A percentile compares a stretch with the other conserved stretches of the same genome.
These are phyloP conservation scores for Syngnathus typhle DNA, from an alignment of 2,113 vertebrate species.

Conservation along the genomic window DNA sequence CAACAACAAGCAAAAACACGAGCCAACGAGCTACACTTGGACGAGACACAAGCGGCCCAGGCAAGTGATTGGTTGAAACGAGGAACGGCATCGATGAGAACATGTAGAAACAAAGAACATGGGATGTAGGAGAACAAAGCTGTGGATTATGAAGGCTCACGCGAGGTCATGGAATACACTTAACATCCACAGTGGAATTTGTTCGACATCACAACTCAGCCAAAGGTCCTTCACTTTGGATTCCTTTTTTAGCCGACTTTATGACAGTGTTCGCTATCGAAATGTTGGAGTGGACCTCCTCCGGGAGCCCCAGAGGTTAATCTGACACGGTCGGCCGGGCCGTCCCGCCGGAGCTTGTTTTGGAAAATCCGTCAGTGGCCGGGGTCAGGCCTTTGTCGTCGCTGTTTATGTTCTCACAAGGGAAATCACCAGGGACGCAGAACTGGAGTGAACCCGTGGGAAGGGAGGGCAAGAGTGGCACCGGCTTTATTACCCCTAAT, in stretches of 20 bases:
- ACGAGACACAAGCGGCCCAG: too few relatives aligned
- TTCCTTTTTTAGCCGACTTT: neutral
- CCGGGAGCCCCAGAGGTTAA: slow-evolving; percentile 10
- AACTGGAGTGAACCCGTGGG: slow-evolving; percentile 37
- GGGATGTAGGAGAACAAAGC: too few relatives aligned
- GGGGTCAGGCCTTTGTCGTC: slow-evolving; percentile 38
- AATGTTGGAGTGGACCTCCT: neutral
- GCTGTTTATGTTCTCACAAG: slow-evolving; percentile 45
- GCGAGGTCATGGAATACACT: neutral
- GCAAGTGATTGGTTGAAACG: too few relatives aligned
- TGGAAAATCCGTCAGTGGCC: slow-evolving; percentile 45
- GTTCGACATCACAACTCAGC: neutral
- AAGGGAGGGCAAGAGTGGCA: slow-evolving; percentile 22
- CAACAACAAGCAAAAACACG: too few relatives aligned
- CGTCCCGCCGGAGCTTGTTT: slow-evolving; percentile 41
- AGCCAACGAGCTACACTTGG: too few relatives aligned
- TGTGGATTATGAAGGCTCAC: neutral
- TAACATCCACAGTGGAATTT: neutral
- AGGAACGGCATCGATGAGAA: too few relatives aligned
- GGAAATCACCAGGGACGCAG: slow-evolving; percentile 36
- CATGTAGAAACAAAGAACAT: too few relatives aligned
- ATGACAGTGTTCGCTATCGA: neutral
- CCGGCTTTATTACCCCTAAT: neutral
- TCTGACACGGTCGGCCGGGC: slow-evolving; percentile 40
- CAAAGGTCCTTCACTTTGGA: neutral